Evolutionary conservation across 2,888 invertebrate species (phyloP), one percentile per base, ranked within the genome.

Genomic region (Peribatodes rhomboidaria): DNA sequence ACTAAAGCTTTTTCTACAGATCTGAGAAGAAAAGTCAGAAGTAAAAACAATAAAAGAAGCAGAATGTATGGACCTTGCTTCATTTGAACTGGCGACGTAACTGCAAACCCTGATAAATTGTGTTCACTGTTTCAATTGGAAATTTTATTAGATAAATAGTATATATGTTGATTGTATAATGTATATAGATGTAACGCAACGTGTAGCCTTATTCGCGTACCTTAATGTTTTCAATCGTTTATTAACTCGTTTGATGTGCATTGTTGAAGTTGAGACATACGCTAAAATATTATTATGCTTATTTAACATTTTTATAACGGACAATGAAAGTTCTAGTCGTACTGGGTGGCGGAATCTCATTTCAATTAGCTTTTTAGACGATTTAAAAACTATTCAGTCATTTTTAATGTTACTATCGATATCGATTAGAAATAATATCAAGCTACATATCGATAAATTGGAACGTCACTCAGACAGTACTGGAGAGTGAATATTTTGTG

Each of bases 381-480:
- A 35, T 16, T 20, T 13, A 46, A 58, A 52, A 22, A 42, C 46
- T 6, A 14, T 49, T 31, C 31, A 16, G 20, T 33, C 7, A 1
- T 27, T 13, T 50, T 20, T n/a, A 35, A 35, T 8, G 39, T 22
- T 14, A 3, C 33, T 44, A 61, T 66, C 67, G 77, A 76, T 76
- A 75, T 74, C 76, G 74, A 71, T 65, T 61, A 61, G 61, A 60
- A 57, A 77, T 78, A 76, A 78, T 80, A 78, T 78, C 78, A 77
- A 58, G 67, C 62, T 54, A 79, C 79, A 79, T 79, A 80, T 80
- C 80, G 73, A 63, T 67, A 54, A 50, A 58, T 47, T 22, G 67
- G 65, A 53, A 50, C 65, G 56, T 60, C 68, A 44, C 63, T 67
- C 49, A 37, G 35, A 33, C 55, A 63, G 31, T 49, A 50, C 33